Conservation (phyloP, 2,797 vertebrate species). For the Poeciliopsis gracilis region DNA sequence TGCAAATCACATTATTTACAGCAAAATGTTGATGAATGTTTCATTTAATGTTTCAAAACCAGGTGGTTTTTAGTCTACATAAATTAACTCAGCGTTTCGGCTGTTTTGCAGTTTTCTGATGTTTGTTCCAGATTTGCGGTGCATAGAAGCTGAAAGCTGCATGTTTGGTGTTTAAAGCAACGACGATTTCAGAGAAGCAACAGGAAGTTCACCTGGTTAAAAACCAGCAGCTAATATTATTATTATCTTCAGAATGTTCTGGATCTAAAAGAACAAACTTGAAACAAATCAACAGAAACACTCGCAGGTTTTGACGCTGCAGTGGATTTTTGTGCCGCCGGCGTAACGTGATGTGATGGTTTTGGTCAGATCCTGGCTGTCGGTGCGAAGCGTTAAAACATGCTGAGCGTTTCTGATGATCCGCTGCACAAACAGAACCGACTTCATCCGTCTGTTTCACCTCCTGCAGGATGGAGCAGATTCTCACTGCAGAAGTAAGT, state of each 20-base stretch:
- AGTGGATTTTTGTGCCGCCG: neutral
- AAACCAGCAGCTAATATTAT: too few relatives aligned
- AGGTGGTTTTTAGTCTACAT: too few relatives aligned
- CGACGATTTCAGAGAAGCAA: neutral
- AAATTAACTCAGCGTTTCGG: too few relatives aligned
- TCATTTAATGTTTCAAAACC: too few relatives aligned
- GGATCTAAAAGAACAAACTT: neutral
- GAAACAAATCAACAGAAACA: neutral
- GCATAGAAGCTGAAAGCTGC: too few relatives aligned
- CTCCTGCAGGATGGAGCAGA: neutral
- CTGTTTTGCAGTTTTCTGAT: too few relatives aligned
- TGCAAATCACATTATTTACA: too few relatives aligned
- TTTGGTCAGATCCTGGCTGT: neutral
- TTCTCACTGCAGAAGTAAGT: neutral
- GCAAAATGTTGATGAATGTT: too few relatives aligned
- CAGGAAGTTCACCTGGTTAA: too few relatives aligned
- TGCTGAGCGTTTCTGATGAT: neutral
- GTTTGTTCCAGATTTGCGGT: too few relatives aligned
- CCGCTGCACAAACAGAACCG: too few relatives aligned
- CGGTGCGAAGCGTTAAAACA: neutral
- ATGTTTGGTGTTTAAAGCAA: neutral
- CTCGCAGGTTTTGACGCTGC: neutral
- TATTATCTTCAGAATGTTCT: neutral
- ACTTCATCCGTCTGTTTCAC: too few relatives aligned
- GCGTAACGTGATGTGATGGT: neutral